Evolutionary conservation across 2,888 invertebrate genomes (phyloP), one percentile per base, ranked within the genome.

Genomic region (Mimumesa dahlbomi): DNA sequence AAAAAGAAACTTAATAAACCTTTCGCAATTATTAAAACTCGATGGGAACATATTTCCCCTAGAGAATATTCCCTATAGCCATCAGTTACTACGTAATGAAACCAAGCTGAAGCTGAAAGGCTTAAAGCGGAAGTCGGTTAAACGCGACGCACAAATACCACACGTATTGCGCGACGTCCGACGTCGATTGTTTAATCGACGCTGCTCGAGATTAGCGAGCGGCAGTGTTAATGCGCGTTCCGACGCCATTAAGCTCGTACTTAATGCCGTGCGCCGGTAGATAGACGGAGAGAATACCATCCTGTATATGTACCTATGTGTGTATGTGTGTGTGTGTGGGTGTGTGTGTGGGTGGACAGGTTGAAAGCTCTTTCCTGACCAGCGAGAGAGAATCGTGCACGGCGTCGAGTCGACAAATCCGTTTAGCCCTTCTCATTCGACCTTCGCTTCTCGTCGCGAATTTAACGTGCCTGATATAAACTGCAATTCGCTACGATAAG

Each of bases 161-260:
- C n/a, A n/a, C 11, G 34, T 34, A 11, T 3, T n/a, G 34, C 34
- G 34, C 34, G 34, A 34, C 34, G 34, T 34, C n/a, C 40, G 64
- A 67, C 73, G 70, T 81, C 81, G 84, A 84, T 83, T 76, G 81
- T 74, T 81, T 81, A 82, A 84, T 82, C 81, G 82, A 78, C 80
- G 79, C 76, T 75, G 72, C 71, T 75, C 63, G 73, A 81, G 82
- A 85, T 84, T 82, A 83, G 79, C 74, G 75, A 72, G 71, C 76
- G 58, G 54, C 62, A 64, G 71, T 66, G 73, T 67, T 81, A 77
- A 82, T 75, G 76, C 75, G 56, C 40, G 21, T 54, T 49, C 48
- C 57, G 52, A 31, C 42, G 76, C 76, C 73, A 73, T 73, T 76
- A 76, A 75, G 73, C 76, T 57, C 53, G 73, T 76, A 69, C 69